Percentiles rank a stretch among this genome's conserved stretches.
Conservation (phyloP, 2,797 vertebrate species). For the Chromobotia macracanthus region DNA sequence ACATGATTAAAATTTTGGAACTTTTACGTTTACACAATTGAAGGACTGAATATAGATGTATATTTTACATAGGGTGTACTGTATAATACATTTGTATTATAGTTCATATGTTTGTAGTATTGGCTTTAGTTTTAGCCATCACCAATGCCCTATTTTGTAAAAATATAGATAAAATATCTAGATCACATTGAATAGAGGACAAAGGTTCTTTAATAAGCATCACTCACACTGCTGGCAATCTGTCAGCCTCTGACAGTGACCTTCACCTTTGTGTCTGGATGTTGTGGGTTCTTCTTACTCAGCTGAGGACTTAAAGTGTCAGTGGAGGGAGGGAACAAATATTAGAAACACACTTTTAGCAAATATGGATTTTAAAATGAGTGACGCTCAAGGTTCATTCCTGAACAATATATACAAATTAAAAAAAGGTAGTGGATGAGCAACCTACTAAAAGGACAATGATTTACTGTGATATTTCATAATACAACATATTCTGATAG, state of each 20-base stretch:
- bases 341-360: not conserved
- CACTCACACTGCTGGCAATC: not conserved
- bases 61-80: not conserved
- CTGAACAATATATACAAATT: not conserved
- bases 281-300: not conserved
- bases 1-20: not conserved
- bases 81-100: too few species aligned
- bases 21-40: not conserved
- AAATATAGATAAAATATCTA: not conserved
- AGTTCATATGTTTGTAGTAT: not conserved
- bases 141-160: not conserved
- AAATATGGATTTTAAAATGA: not conserved
- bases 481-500: not conserved
- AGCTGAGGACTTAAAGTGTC: not conserved
- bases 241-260: not conserved
- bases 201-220: not conserved
- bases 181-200: not conserved
- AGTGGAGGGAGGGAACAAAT: not conserved
- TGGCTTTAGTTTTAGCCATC: not conserved
- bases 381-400: not conserved
- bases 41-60: not conserved
- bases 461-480: not conserved
- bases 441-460: not conserved
- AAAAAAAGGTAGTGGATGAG: too few species aligned
- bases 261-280: slow-evolving; percentile 4